A percentile compares a stretch with the other conserved stretches of the same genome.
Conservation (phyloP, 2,888 invertebrate genomes). For the Drosophila affinis region DNA sequence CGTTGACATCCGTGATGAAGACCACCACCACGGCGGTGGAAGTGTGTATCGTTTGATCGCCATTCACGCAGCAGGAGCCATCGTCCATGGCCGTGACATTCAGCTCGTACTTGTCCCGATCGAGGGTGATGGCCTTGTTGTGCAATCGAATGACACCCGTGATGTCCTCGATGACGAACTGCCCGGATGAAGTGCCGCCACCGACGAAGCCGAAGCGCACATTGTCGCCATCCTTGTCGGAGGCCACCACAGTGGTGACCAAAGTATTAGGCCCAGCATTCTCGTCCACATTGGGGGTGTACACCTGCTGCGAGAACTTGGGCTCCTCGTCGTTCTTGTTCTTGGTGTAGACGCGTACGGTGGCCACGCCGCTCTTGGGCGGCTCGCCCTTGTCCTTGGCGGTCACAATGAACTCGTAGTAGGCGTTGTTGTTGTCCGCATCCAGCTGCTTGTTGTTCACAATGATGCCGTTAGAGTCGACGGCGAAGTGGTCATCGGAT, state of each 20-base stretch:
- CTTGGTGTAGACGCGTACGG: conserved; percentile 97
- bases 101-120: conserved; percentile 96
- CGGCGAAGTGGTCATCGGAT: conserved; percentile 96
- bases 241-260: conserved; percentile 98
- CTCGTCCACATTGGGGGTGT: conserved; percentile 97
- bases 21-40: conserved; percentile 98
- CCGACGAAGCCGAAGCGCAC: conserved; percentile 96
- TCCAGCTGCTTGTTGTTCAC: conserved; percentile 96
- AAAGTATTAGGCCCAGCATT: conserved; percentile 97
- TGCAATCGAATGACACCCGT: conserved; percentile 96
- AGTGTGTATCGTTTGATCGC: conserved; percentile 93
- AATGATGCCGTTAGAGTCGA: conserved; percentile 96
- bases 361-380: conserved; percentile 95
- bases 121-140: conserved; percentile 93
- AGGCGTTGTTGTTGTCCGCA: conserved; percentile 98
- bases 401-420: conserved; percentile 96
- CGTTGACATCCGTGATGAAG: conserved; percentile 98
- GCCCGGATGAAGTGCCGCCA: conserved; percentile 94
- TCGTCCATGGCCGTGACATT: conserved; percentile 99
- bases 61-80: conserved; percentile 97
- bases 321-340: conserved; percentile 99
- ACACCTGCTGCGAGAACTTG: conserved; percentile 97
- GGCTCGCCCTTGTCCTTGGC: conserved; percentile 98
- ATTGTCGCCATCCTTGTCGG: conserved; percentile 98
- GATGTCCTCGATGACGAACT: conserved; percentile 97